Evolutionary conservation across 2,888 invertebrate species (phyloP).

Genomic region (Coelopa pilipes): DNA sequence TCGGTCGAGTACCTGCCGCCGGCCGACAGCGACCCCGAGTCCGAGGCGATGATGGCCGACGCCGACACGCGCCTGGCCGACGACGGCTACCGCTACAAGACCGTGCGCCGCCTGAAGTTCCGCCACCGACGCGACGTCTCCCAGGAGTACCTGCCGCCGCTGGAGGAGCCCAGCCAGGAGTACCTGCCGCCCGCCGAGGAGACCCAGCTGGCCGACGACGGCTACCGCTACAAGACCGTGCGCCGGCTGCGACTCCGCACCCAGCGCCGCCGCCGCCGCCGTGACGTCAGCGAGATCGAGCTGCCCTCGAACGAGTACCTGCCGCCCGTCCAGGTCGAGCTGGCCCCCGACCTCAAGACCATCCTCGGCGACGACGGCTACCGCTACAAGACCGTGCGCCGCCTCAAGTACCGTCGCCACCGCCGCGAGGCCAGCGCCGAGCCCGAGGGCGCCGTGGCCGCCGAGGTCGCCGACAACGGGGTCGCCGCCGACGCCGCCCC

Average conservation of each 20-base stretch:
- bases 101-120: slow-evolving; percentile 53
- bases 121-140: slow-evolving; percentile 58
- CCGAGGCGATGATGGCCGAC: background rate
- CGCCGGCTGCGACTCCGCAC: slow-evolving; percentile 60
- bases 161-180: slow-evolving; percentile 52
- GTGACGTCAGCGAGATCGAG: slow-evolving; percentile 61
- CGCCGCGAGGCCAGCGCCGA: slow-evolving; percentile 56
- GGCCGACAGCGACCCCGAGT: slow-evolving; percentile 44
- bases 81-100: slow-evolving; percentile 59
- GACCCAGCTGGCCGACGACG: slow-evolving; percentile 59
- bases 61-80: slow-evolving; percentile 51
- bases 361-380: slow-evolving; percentile 60
- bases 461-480: slow-evolving; percentile 27
- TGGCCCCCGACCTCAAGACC: slow-evolving; percentile 60
- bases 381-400: slow-evolving; percentile 62
- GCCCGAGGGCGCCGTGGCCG: slow-evolving; percentile 41
- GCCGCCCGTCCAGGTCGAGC: slow-evolving; percentile 55
- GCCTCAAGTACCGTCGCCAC: slow-evolving; percentile 60
- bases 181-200: slow-evolving; percentile 57
- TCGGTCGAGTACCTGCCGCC: slow-evolving; percentile 57
- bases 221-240: slow-evolving; percentile 63
- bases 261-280: slow-evolving; percentile 62
- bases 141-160: slow-evolving; percentile 60
- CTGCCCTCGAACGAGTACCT: slow-evolving; percentile 56
- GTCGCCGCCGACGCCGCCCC: slow-evolving; percentile 43